These are phyloP conservation scores for Gambusia affinis DNA, from an alignment of 2,113 vertebrate genomes.

Conservation along the genomic window DNA sequence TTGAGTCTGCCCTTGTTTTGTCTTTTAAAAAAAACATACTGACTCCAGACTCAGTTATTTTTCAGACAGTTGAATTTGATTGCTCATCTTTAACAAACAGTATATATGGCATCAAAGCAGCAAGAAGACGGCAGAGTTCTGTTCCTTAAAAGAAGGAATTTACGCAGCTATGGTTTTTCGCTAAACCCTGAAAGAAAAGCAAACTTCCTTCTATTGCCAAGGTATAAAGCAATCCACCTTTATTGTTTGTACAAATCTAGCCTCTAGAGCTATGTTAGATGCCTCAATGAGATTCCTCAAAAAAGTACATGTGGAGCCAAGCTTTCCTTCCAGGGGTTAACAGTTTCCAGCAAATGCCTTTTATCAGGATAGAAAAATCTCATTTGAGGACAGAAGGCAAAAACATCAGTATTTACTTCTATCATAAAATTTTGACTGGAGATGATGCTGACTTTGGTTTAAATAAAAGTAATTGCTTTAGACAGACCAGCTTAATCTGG, in stretches of 20 bases:
- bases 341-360: constrained; percentile 24
- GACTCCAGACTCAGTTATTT: no score
- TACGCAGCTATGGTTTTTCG: not conserved
- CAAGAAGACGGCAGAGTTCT: not conserved
- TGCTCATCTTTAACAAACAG: not conserved
- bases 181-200: not conserved
- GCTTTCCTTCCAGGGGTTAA: not conserved
- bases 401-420: constrained; percentile 21
- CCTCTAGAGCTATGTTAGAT: constrained; percentile 1
- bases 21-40: no score
- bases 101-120: not conserved
- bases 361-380: constrained; percentile 30
- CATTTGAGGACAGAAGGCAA: constrained; percentile 10
- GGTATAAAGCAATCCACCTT: not conserved
- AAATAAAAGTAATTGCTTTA: not conserved
- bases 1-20: no score
- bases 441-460: not conserved
- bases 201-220: not conserved
- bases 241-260: not conserved
- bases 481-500: no score
- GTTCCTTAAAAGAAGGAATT: not conserved
- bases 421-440: constrained; percentile 3
- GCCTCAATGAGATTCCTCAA: not conserved
- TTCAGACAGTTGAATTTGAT: not conserved
- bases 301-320: not conserved